Evolutionary conservation across 2,113 vertebrate genomes (phyloP).

Genomic region (Ariopsis seemanni): DNA sequence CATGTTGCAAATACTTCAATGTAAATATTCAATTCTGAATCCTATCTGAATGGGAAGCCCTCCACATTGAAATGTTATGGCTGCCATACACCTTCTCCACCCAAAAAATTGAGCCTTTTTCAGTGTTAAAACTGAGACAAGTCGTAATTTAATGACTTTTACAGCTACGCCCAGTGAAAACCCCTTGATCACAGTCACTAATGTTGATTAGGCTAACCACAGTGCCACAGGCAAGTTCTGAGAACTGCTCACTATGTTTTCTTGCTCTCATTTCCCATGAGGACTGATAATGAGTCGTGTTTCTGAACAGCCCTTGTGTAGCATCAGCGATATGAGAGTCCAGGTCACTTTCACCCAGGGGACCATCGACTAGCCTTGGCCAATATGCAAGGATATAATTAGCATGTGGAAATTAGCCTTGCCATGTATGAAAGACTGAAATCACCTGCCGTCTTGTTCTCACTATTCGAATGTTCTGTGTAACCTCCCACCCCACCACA

Average conservation of each 20-base stretch:
- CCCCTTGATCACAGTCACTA: neutral
- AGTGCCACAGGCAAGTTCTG: neutral
- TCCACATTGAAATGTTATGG: no score
- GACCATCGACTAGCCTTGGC: neutral
- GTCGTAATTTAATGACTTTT: neutral
- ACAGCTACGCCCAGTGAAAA: neutral
- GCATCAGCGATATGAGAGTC: slow-evolving; percentile 10
- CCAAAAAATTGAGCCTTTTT: neutral
- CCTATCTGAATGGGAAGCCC: neutral
- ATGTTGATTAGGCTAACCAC: slow-evolving; percentile 7
- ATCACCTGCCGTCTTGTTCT: slow-evolving; percentile 1
- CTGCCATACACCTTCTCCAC: neutral
- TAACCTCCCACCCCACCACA: neutral
- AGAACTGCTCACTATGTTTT: neutral
- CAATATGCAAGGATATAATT: slow-evolving; percentile 8
- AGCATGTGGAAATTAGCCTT: neutral
- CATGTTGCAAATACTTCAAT: neutral
- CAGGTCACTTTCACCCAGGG: slow-evolving; percentile 12
- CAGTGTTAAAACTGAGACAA: neutral
- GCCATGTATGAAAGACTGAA: neutral
- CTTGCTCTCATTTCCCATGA: slow-evolving; percentile 34
- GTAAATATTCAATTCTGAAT: neutral
- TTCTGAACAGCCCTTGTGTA: slow-evolving; percentile 12
- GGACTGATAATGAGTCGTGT: slow-evolving; percentile 57
- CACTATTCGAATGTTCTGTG: neutral